Conservation (phyloP, 2,113 vertebrate species). For the Ceyx melanurus region DNA sequence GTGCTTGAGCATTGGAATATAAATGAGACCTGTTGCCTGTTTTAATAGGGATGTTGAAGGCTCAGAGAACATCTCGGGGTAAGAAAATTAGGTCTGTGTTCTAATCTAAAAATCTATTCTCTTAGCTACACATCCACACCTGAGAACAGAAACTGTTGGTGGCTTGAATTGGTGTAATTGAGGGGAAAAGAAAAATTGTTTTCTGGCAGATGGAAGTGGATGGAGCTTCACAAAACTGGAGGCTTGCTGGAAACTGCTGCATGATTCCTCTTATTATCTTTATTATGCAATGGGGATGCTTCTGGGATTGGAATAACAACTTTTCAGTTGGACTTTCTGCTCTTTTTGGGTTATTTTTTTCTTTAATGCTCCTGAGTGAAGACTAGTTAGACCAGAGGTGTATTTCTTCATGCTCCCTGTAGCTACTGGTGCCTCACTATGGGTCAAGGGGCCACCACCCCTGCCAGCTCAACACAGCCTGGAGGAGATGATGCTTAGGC, state of each 20-base stretch:
- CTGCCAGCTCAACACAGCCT: accelerated
- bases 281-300: background rate
- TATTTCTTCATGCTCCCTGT: background rate
- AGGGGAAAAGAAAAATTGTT: background rate
- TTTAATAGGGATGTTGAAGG: background rate
- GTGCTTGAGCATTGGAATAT: background rate
- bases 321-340: background rate
- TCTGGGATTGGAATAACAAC: background rate
- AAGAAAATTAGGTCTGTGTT: background rate
- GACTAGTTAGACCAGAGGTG: no score
- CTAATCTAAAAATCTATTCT: background rate
- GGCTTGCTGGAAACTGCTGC: background rate
- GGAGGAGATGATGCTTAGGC: background rate
- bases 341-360: background rate
- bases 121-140: background rate
- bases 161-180: background rate
- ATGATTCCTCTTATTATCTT: background rate
- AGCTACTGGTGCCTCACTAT: background rate
- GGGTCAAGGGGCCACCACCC: background rate
- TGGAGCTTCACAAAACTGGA: background rate
- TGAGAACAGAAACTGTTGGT: background rate
- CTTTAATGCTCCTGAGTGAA: background rate
- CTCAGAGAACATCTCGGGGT: background rate
- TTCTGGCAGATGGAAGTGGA: background rate
- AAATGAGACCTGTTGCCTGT: background rate